A percentile compares a stretch with the other conserved stretches of the same genome.
Conservation (phyloP, 1,140 invertebrate genomes). For the Aphelinus atriplicis region DNA sequence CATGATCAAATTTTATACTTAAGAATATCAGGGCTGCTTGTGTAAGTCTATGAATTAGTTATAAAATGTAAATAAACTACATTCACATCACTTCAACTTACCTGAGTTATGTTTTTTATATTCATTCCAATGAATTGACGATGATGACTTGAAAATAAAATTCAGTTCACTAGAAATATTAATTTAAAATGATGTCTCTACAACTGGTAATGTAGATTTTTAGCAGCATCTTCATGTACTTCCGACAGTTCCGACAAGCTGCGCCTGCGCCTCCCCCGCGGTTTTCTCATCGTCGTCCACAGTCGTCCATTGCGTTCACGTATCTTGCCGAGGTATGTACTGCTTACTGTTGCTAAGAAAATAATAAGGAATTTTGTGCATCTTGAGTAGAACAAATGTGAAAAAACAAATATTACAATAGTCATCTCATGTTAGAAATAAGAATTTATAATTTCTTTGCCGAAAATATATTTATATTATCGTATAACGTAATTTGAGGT, state of each 20-base stretch:
- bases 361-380: background rate
- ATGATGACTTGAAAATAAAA: too few species aligned
- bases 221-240: background rate
- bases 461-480: too few species aligned
- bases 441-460: too few species aligned
- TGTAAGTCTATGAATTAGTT: background rate
- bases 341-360: background rate
- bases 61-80: conserved; percentile 23
- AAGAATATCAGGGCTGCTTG: background rate
- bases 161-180: too few species aligned
- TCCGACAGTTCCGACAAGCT: background rate
- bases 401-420: too few species aligned
- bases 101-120: too few species aligned
- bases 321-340: conserved; percentile 27
- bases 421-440: too few species aligned
- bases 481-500: conserved; percentile 18
- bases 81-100: background rate
- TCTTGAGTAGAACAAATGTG: background rate
- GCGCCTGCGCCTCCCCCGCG: too few species aligned
- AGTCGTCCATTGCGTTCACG: conserved; percentile 16
- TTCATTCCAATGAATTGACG: too few species aligned
- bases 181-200: too few species aligned
- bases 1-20: too few species aligned
- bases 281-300: background rate
- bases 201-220: background rate